Base-by-base conservation (phyloP, 1,140 invertebrate species). In the Antheraea mylitta region DNA sequence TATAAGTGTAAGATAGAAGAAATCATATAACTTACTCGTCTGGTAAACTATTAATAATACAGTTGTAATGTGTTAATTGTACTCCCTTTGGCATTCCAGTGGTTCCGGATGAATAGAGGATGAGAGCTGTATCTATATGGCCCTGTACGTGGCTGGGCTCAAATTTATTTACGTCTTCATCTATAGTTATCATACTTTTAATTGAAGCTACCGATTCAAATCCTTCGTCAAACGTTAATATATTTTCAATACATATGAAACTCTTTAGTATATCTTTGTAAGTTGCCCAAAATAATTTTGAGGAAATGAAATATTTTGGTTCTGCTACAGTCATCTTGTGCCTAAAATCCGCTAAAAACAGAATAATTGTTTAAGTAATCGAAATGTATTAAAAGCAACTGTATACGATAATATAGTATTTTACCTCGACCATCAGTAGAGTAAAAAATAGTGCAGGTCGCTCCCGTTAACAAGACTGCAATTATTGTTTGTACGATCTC, bases 71-170 rank as follows among this genome's bases (percentile, higher is more conserved):
- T 30, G 95, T 96, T 36, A 97, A 83, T 88, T 95, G 94, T 0
- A 97, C 96, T 37, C 96, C 96, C 89, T 97, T 97, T 0, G 96
- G 96, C 70, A 95, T 85, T 68, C 96, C 96, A 64, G 96, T 97
- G 1, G 96, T 96, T 37, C 96, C 96, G 5, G 93, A 93, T 18
- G 93, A 93, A 78, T 92, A 93, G 16, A 93, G 79, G 71, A 94
- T 87, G 61, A 89, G 77, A 1, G 92, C 91, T 7, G 77, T 80
- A 70, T 90, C 85, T 38, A 64, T 74, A 68, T 82, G 75, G 61
- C 86, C 86, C 19, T 72, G 53, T 11, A 87, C 84, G 60, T 63
- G 68, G 13, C 65, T 69, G 0, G 85, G 85, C 62, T 89, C 80
- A 80, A 85, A 89, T 62, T 48, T 66, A 66, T 78, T 76, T 58